Percentiles rank a stretch among this genome's conserved stretches.
Evolutionary conservation across 2,797 vertebrate species (phyloP).

Genomic region (Poecile montanus): DNA sequence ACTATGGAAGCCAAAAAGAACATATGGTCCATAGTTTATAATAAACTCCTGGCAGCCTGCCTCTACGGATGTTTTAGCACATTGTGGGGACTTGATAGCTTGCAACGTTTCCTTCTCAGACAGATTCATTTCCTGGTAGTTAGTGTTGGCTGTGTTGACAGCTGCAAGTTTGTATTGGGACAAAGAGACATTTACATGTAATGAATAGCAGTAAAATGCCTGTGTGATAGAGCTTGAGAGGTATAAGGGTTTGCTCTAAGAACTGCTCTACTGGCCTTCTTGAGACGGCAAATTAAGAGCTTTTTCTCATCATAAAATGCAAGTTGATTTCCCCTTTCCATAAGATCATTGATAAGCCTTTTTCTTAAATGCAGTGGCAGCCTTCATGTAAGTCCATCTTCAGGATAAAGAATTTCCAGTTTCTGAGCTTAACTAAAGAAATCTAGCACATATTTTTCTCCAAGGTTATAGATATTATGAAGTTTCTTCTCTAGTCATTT

Average conservation of each 20-base stretch:
- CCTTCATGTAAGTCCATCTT: not conserved
- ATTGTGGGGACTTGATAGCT: slow-evolving; percentile 57
- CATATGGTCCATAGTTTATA: slow-evolving; percentile 60
- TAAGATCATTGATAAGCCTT: not conserved
- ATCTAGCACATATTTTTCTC: not conserved
- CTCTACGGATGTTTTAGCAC: slow-evolving; percentile 65
- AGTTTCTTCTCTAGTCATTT: not conserved
- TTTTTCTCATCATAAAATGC: not conserved
- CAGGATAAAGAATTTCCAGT: not conserved
- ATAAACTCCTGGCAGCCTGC: slow-evolving; percentile 61
- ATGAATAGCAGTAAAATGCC: slow-evolving; percentile 44
- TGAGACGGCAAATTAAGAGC: not conserved
- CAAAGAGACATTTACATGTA: slow-evolving; percentile 45
- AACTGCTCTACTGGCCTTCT: not conserved
- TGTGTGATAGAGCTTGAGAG: not conserved
- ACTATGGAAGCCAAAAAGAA: slow-evolving; percentile 53
- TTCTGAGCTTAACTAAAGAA: not conserved
- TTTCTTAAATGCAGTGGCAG: not conserved
- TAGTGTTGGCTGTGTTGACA: slow-evolving; percentile 58
- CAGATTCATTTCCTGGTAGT: slow-evolving; percentile 64
- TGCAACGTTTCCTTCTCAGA: slow-evolving; percentile 63
- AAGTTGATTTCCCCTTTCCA: not conserved
- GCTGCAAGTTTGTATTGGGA: slow-evolving; percentile 54
- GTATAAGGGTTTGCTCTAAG: not conserved
- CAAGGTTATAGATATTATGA: not conserved